Base-by-base conservation (phyloP, 2,888 invertebrate genomes). In the Caenorhabditis macrosperma region DNA sequence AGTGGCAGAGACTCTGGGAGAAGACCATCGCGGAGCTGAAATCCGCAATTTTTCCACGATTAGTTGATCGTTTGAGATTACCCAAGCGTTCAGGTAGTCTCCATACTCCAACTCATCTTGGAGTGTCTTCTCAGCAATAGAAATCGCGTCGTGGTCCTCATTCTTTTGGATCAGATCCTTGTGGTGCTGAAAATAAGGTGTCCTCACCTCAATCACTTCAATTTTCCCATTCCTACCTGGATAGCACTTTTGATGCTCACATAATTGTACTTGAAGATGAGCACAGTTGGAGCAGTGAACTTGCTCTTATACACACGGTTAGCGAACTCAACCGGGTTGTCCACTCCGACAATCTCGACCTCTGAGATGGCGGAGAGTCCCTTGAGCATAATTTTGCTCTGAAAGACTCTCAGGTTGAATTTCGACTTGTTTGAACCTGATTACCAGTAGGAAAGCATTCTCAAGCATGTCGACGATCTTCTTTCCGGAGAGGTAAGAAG, bases 1-100 rank as follows among this genome's bases (percentile, higher is more conserved):
- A 88, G 79, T 9, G 82, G 74, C 24, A 84, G 83, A 54, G 87
- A 87, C 52, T 88, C 88, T 6, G 78, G 72, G 15, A 85, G 63
- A 24, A 88, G 81, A 30, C 88, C 88, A 50, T 88, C 87, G 15
- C 86, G 84, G 17, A 88, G 81, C 87, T 87, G 71, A 64, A 86
- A 66, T 0, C 28, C 33, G 12, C 28, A 44, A 10, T 50, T 6
- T 5, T 15, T 48, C 6, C 15, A 48, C 3, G 20, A 28, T 33
- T 61, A n/a, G 15, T 28, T 15, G 1, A 46, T 17, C 15, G 38
- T 22, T 2, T 24, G 15, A 20, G 59, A 59, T 9, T 44, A 87
- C 85, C 88, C 88, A 88, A 0, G 84, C 82, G 48, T 88, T 88
- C 48, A 88, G 67, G 15, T 83, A 86, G 55, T 87, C 87, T 46